Evolutionary conservation across 2,797 vertebrate genomes (phyloP).

Genomic region (Anguilla pacifica): DNA sequence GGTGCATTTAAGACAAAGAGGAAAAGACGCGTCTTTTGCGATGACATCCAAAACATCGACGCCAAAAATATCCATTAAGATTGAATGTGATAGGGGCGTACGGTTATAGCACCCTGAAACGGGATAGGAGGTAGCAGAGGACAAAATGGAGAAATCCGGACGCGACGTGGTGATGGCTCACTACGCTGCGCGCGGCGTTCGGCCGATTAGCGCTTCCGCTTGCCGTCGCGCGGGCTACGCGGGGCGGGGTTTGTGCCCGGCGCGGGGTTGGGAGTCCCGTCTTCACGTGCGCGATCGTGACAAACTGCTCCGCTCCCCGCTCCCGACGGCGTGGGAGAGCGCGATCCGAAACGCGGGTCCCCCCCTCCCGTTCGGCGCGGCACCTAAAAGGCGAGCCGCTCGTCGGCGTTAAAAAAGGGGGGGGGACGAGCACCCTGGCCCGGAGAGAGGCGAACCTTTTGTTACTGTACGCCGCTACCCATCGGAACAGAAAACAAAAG

Average conservation of each 20-base stretch:
- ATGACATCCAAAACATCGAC: neutral
- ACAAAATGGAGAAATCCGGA: neutral
- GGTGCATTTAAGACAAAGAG: neutral
- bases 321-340: neutral
- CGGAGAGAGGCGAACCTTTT: neutral
- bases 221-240: too few species aligned
- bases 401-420: neutral
- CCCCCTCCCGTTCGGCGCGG: neutral
- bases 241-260: neutral
- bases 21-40: neutral
- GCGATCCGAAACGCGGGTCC: neutral
- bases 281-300: neutral
- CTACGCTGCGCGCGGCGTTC: neutral
- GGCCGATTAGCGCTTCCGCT: neutral
- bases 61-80: neutral
- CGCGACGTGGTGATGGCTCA: neutral
- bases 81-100: neutral
- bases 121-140: neutral
- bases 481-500: neutral
- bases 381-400: too few species aligned
- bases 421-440: neutral
- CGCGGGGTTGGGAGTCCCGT: neutral
- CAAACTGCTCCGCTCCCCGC: too few species aligned
- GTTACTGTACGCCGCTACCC: neutral
- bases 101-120: neutral